Percentiles rank a stretch among this genome's conserved stretches.
These are phyloP conservation scores for Ptychobarbus kaznakovi DNA, from an alignment of 2,797 vertebrate genomes.

Conservation along the genomic window DNA sequence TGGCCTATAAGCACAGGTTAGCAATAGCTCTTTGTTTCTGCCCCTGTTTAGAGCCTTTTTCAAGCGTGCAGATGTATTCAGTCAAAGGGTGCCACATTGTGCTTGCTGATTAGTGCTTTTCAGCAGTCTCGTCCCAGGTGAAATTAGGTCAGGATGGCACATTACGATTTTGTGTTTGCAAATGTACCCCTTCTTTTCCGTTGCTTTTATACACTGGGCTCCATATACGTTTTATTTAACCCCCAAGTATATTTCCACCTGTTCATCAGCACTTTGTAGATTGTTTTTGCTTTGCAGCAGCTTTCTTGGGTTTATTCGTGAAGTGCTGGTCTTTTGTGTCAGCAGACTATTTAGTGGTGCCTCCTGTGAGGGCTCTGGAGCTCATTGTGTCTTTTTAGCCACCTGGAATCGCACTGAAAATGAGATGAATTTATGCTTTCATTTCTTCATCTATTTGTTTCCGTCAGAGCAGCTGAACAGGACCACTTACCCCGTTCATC, in stretches of 20 bases:
- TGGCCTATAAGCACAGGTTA: constrained; percentile 53
- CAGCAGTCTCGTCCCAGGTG: constrained; percentile 60
- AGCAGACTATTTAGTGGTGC: constrained; percentile 46
- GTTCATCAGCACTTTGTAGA: constrained; percentile 63
- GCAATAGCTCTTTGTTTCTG: constrained; percentile 59
- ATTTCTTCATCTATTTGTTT: constrained; percentile 55
- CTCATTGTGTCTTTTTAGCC: constrained; percentile 63
- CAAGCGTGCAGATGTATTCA: constrained; percentile 60
- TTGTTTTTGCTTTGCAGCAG: constrained; percentile 57
- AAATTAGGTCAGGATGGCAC: constrained; percentile 64
- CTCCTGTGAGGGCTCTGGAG: constrained; percentile 47
- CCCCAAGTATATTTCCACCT: constrained; percentile 74
- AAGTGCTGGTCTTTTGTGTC: constrained; percentile 62
- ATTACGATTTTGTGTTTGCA: constrained; percentile 29
- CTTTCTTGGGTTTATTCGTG: constrained; percentile 46
- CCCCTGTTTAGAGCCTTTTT: constrained; percentile 58
- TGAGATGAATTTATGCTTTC: constrained; percentile 63
- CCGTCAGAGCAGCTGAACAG: constrained; percentile 54
- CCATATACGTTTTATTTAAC: constrained; percentile 70
- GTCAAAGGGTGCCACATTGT: constrained; percentile 61
- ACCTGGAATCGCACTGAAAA: constrained; percentile 64
- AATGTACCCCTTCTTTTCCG: constrained; percentile 12
- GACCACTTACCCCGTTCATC: constrained; percentile 27
- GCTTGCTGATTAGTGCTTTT: constrained; percentile 64
- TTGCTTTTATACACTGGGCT: constrained; percentile 63